Conservation (phyloP, 2,888 invertebrate genomes). For the Amaurobius ferox region DNA sequence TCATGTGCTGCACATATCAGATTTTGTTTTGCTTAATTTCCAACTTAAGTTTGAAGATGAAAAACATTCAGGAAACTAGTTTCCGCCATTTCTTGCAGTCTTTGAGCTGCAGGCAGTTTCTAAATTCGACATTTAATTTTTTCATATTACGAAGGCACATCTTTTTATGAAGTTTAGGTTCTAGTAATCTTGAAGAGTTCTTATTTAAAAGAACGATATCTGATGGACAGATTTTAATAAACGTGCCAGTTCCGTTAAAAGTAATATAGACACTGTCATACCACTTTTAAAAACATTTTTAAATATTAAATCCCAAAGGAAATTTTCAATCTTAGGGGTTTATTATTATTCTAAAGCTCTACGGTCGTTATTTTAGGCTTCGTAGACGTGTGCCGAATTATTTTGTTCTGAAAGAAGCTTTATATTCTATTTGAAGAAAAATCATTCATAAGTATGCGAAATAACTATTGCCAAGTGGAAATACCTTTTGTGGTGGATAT, state of each 20-base stretch:
- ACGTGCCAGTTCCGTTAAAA: conserved; percentile 25
- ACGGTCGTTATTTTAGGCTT: too few relatives aligned
- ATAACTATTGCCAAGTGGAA: too few relatives aligned
- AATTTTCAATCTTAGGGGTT: too few relatives aligned
- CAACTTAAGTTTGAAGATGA: neutral
- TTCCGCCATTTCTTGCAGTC: neutral
- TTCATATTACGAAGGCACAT: conserved; percentile 31
- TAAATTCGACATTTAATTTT: conserved; percentile 29
- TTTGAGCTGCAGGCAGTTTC: neutral
- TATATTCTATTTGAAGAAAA: too few relatives aligned
- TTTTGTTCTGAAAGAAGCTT: too few relatives aligned
- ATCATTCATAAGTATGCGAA: too few relatives aligned
- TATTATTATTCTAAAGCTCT: too few relatives aligned
- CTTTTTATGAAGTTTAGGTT: conserved; percentile 27
- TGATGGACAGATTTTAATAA: conserved; percentile 66
- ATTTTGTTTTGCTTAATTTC: neutral
- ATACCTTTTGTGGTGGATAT: too few relatives aligned
- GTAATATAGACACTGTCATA: conserved; percentile 19
- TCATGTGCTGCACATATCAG: too few relatives aligned
- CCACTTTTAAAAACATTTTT: conserved; percentile 20
- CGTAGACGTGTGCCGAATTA: too few relatives aligned
- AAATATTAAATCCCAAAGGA: too few relatives aligned
- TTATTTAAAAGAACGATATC: conserved; percentile 9
- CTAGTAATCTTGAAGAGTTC: conserved; percentile 12
- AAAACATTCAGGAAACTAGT: neutral